Conservation (phyloP, 2,888 invertebrate species). For the Diarsia dahlii region DNA sequence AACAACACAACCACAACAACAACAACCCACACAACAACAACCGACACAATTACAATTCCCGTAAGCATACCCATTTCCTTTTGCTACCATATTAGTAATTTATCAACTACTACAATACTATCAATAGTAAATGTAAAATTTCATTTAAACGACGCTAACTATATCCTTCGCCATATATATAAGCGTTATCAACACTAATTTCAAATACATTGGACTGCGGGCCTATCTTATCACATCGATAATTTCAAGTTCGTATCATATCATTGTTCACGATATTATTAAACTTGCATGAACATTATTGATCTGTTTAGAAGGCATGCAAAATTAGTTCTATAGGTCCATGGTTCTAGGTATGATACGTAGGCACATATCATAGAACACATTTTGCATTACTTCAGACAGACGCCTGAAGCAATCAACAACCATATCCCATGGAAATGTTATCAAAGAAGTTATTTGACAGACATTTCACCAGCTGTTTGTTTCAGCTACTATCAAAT, state of each 20-base stretch:
- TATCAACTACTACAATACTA: background rate
- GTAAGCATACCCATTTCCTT: background rate
- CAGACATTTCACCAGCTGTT: background rate
- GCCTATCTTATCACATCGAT: slow-evolving; percentile 57
- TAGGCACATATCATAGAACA: no score
- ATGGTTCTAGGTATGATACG: no score
- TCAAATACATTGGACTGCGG: slow-evolving; percentile 37
- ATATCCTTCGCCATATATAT: background rate
- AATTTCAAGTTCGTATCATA: slow-evolving; percentile 56
- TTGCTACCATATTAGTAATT: background rate
- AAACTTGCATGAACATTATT: slow-evolving; percentile 55
- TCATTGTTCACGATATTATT: slow-evolving; percentile 57
- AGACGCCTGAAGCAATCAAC: background rate
- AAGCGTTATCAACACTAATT: slow-evolving; percentile 49
- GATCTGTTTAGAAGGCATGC: slow-evolving; percentile 36
- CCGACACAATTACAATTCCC: background rate
- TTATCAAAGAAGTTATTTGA: background rate
- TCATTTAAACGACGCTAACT: background rate
- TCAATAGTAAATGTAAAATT: background rate
- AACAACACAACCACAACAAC: no score
- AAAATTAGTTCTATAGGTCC: no score
- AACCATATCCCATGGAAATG: background rate
- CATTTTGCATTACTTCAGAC: no score
- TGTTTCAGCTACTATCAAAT: background rate
- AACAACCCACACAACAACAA: no score